Conservation (phyloP, 2,113 vertebrate genomes). For the Agapornis roseicollis region DNA sequence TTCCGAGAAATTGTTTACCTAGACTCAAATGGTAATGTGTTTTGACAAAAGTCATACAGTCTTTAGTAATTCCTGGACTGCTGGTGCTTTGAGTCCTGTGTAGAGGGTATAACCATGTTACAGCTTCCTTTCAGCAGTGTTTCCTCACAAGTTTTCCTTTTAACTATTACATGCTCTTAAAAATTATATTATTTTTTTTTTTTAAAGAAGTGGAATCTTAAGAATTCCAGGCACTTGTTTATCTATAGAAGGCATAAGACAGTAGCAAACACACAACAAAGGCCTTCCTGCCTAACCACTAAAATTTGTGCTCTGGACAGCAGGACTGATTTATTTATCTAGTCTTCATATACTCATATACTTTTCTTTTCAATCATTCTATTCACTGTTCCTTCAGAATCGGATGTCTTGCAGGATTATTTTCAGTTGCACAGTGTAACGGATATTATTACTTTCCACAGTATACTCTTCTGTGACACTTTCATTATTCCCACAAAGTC, state of each 20-base stretch:
- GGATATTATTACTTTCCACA: conserved; percentile 58
- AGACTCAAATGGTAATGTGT: neutral
- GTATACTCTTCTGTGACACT: conserved; percentile 89
- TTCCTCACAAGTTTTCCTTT: neutral
- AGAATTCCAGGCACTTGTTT: neutral
- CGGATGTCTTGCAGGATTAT: neutral
- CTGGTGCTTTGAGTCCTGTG: neutral
- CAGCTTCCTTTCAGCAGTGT: neutral
- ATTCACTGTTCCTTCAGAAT: neutral
- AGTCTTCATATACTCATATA: neutral
- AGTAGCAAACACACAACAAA: neutral
- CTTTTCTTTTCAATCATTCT: neutral
- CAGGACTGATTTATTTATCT: neutral
- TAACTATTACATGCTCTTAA: neutral
- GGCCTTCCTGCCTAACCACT: neutral
- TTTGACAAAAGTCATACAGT: neutral
- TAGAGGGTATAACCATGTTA: neutral
- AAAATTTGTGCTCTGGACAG: neutral
- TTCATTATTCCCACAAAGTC: conserved; percentile 81
- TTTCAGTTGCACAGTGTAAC: neutral
- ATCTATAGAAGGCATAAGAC: neutral
- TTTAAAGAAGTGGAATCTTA: neutral
- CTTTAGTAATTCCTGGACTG: neutral
- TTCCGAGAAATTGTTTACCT: neutral
- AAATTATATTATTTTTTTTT: neutral